phyloP scores from a whole-genome alignment of 2,797 vertebrate species.

The Myotis planiceps region DNA sequence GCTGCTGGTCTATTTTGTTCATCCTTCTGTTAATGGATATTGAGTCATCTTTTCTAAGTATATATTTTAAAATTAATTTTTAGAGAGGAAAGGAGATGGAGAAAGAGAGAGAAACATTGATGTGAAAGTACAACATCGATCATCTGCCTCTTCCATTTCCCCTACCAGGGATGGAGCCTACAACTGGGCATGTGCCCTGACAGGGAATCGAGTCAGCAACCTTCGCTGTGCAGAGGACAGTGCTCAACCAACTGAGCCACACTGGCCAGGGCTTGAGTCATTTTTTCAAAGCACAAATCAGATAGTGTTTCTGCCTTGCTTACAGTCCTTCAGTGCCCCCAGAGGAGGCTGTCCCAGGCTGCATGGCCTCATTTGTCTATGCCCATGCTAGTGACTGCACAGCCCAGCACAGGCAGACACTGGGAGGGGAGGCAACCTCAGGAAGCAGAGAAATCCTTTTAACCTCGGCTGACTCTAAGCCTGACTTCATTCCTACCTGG shows the following conservation, averaged over 20 bases:
- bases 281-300: background rate
- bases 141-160: background rate
- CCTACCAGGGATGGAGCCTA: background rate
- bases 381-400: rapidly evolving
- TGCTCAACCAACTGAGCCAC: background rate
- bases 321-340: background rate
- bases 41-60: background rate
- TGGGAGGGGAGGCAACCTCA: background rate
- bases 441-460: background rate
- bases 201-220: background rate
- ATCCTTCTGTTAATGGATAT: background rate
- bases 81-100: background rate
- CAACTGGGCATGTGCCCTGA: background rate
- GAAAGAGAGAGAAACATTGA: background rate
- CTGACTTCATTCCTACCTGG: background rate
- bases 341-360: background rate
- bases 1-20: background rate
- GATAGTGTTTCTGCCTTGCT: background rate
- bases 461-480: background rate
- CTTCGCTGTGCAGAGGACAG: background rate
- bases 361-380: rapidly evolving
- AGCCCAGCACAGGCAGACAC: background rate
- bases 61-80: background rate
- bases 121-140: background rate
- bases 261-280: background rate